Evolutionary conservation across 2,797 vertebrate genomes (phyloP).

Genomic region (Alectoris magna): DNA sequence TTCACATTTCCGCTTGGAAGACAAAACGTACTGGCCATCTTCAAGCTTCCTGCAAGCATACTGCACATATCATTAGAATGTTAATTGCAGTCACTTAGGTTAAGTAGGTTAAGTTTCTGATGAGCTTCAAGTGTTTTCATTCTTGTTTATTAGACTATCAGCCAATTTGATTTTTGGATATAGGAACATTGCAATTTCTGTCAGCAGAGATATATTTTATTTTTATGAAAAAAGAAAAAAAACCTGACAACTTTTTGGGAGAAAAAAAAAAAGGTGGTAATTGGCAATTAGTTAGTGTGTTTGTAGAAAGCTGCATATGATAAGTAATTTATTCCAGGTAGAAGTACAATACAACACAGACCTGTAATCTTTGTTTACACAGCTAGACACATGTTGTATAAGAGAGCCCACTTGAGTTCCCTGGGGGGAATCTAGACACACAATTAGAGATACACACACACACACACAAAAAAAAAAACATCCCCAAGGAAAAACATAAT

Average conservation of each 20-base stretch:
- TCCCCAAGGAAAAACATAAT: slow-evolving; percentile 49
- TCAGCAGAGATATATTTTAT: not conserved
- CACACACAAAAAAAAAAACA: not conserved
- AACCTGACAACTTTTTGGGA: not conserved
- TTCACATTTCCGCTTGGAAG: not conserved
- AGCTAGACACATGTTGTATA: not conserved
- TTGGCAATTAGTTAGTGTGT: not conserved
- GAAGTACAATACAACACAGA: not conserved
- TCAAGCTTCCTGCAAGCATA: not conserved
- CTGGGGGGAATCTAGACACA: slow-evolving; percentile 27
- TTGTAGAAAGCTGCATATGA: not conserved
- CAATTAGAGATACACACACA: slow-evolving; percentile 58
- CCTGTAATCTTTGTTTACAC: not conserved
- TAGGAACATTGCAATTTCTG: not conserved
- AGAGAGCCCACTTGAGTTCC: not conserved
- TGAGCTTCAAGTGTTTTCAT: slow-evolving; percentile 8
- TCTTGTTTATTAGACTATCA: not conserved
- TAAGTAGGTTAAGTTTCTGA: not conserved
- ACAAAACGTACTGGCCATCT: not conserved
- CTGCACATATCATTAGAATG: not conserved
- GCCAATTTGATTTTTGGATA: not conserved
- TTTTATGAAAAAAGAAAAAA: not conserved
- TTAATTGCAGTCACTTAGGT: not conserved
- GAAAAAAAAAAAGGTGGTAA: not conserved
- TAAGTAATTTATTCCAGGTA: not conserved